A percentile compares a stretch with the other conserved stretches of the same genome.
These are phyloP conservation scores for Numida meleagris DNA, from an alignment of 2,113 vertebrate species.

Conservation along the genomic window DNA sequence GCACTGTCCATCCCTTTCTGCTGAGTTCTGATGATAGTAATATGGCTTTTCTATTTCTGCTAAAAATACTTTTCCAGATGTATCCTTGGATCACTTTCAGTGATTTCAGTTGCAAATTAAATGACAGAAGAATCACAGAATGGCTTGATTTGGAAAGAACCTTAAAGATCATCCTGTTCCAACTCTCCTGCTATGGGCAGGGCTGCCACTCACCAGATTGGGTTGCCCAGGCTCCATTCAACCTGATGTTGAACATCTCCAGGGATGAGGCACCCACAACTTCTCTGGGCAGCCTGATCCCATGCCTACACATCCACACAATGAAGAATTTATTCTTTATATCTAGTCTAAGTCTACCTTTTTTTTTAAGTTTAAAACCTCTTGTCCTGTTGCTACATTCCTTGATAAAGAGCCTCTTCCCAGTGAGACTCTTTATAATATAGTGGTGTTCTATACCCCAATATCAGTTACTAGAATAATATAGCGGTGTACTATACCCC, in stretches of 20 bases:
- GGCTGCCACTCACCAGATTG: too few relatives aligned
- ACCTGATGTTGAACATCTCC: neutral
- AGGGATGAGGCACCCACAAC: neutral
- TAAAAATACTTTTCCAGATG: neutral
- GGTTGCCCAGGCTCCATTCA: neutral
- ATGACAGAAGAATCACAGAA: neutral
- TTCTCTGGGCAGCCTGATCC: neutral
- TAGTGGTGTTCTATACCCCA: neutral
- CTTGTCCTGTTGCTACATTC: neutral
- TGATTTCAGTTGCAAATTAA: too few relatives aligned
- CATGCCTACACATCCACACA: neutral
- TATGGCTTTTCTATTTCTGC: neutral
- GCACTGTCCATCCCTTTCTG: neutral
- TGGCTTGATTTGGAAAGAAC: neutral
- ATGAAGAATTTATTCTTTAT: neutral
- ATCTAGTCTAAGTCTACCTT: neutral
- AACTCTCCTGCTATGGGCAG: neutral
- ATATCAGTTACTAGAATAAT: neutral
- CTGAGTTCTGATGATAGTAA: neutral
- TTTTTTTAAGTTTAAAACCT: neutral
- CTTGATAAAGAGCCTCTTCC: neutral
- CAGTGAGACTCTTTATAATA: neutral
- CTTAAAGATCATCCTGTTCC: neutral
- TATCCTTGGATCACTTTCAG: neutral
- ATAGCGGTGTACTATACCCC: neutral